Evolutionary conservation across 2,113 vertebrate species (phyloP).

Genomic region (Pseudopipra pipra): DNA sequence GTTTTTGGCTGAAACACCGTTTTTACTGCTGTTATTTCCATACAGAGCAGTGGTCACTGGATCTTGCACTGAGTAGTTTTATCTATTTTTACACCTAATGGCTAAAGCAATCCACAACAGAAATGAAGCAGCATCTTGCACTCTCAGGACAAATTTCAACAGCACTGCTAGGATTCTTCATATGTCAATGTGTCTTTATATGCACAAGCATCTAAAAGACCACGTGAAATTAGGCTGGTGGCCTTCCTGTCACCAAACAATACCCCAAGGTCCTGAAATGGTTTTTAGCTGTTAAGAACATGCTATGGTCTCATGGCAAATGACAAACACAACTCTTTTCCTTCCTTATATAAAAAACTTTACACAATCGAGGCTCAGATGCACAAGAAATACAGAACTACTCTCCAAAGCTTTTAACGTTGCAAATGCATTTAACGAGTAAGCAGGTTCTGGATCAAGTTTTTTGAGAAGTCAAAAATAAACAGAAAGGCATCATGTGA

Average conservation of each 20-base stretch:
- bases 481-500: not conserved
- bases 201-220: not conserved
- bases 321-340: not conserved
- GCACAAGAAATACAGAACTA: not conserved
- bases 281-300: not conserved
- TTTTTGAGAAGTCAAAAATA: not conserved
- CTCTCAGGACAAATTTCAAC: not conserved
- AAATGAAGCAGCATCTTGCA: constrained; percentile 9
- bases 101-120: constrained; percentile 11
- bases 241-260: not conserved
- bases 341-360: not conserved
- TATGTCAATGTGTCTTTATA: not conserved
- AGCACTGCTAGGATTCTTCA: not conserved
- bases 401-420: not conserved
- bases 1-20: not conserved
- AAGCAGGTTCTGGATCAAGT: not conserved
- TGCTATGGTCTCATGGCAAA: not conserved
- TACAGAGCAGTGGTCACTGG: not conserved
- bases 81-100: not conserved
- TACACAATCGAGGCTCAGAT: not conserved
- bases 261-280: not conserved
- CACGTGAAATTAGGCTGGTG: not conserved
- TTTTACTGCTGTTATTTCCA: not conserved
- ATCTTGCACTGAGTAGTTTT: not conserved
- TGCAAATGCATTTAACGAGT: not conserved